Percentiles rank a stretch among this genome's conserved stretches.
phyloP scores from a whole-genome alignment of 2,113 vertebrate genomes.

The Pachycephala philippinensis region DNA sequence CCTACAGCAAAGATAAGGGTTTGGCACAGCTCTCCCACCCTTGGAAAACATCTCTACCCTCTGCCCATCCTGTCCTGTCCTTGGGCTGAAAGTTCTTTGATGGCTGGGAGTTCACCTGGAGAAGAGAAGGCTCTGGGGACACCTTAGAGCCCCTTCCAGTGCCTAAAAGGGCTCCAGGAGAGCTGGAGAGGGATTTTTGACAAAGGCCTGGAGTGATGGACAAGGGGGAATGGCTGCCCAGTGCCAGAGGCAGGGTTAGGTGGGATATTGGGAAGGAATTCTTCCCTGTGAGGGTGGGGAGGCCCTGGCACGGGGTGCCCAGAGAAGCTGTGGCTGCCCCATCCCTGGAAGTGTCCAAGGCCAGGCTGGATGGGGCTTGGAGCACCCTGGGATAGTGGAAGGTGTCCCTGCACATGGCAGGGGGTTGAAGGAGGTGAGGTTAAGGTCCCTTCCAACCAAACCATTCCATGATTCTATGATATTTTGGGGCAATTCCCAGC shows the following conservation, averaged over 20 bases:
- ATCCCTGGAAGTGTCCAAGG: not conserved
- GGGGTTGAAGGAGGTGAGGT: fast-evolving
- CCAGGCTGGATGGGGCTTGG: fast-evolving
- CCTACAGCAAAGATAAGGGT: not conserved
- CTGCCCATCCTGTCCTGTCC: not conserved
- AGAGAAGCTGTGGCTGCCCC: not conserved
- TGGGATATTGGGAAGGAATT: not conserved
- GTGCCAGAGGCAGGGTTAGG: not conserved
- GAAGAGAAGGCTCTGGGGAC: not conserved
- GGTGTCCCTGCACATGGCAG: not conserved
- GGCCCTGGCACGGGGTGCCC: not conserved
- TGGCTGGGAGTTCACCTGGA: not conserved
- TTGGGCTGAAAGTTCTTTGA: not conserved
- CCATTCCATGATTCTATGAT: not conserved
- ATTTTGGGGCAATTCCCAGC: not conserved
- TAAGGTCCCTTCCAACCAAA: not conserved
- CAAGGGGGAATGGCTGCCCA: not conserved
- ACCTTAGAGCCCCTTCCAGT: not conserved
- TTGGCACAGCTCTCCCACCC: not conserved
- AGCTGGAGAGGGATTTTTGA: not conserved
- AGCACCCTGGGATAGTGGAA: fast-evolving
- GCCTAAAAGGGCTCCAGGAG: not conserved
- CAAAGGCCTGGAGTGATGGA: not conserved
- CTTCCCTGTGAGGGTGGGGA: fast-evolving
- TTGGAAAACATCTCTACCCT: not conserved